Evolutionary conservation across 2,888 invertebrate species (phyloP).

Genomic region (Pardosa pseudoannulata): DNA sequence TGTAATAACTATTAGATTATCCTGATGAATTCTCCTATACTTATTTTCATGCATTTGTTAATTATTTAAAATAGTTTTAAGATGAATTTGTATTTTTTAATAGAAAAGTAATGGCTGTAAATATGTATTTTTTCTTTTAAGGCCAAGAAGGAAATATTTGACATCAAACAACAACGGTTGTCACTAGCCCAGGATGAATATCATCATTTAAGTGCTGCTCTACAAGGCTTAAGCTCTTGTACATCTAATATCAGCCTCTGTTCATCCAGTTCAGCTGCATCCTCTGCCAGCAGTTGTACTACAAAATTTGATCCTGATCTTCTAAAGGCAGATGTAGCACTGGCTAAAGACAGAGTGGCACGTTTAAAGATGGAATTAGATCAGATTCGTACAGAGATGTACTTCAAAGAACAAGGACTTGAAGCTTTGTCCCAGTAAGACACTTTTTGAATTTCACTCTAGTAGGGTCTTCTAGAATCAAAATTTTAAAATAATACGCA

Average conservation of each 20-base stretch:
- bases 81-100: no score
- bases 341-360: conserved; percentile 77
- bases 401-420: conserved; percentile 92
- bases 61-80: no score
- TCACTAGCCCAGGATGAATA: conserved; percentile 96
- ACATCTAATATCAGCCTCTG: conserved; percentile 88
- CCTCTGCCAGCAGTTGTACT: conserved; percentile 87
- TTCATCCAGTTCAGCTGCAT: conserved; percentile 84
- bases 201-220: conserved; percentile 91
- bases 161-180: conserved; percentile 95
- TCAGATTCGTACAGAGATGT: conserved; percentile 93
- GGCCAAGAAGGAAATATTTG: conserved; percentile 97
- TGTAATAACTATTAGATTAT: no score
- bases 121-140: no score
- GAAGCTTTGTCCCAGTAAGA: conserved; percentile 93
- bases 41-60: no score
- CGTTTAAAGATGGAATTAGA: conserved; percentile 74
- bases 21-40: no score
- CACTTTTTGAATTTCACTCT: no score
- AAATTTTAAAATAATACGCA: no score
- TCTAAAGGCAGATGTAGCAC: conserved; percentile 91
- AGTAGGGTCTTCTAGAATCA: no score
- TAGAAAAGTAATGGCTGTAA: no score
- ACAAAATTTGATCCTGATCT: conserved; percentile 96
- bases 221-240: conserved; percentile 87